Evolutionary conservation across 1,140 invertebrate genomes (phyloP), one percentile per base, ranked within the genome.

Genomic region (Cecropterus lyciades): DNA sequence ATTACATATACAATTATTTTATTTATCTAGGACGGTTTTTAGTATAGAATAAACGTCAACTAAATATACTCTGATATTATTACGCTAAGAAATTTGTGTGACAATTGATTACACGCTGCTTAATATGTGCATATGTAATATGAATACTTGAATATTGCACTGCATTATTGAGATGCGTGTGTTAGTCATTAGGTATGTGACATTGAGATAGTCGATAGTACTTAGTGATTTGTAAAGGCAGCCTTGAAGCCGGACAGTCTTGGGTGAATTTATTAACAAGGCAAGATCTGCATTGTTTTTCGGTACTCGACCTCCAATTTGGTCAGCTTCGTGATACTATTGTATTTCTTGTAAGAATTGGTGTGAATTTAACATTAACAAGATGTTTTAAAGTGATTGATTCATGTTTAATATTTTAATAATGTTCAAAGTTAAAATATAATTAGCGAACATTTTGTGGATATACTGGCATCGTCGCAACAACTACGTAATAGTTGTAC

Each of bases 241-340:
- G 51, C 68, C 72, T 70, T 70, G 72, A 66, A 37, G 37, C 20
- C 20, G 55, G 65, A 20, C 42, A 56, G 48, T 67, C 67, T 67
- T 69, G 62, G 62, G 45, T 68, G 65, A 70, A 70, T 72, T 67
- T 75, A 64, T 69, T 17, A 75, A 72, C 67, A 63, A 72, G 70
- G 70, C 52, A 30, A 37, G 33, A 27, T 13, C 27, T 57, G 42
- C 55, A 57, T 57, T 57, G 42, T 57, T 57, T 20, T 57, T 27
- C 20, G n/a, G 55, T 57, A 42, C 20, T 45, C 20, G 42, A 14
- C 55, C 55, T 57, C 43, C n/a, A 33, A 43, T 45, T 43, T 43
- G 40, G 53, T 56, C 37, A 43, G 53, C 37, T 43, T 13, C 16
- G 33, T 14, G 6, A 42, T 43, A 57, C 16, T 24, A 57, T 57